These are phyloP conservation scores for Thinocorus orbignyianus DNA, from an alignment of 2,113 vertebrate species.

Conservation along the genomic window DNA sequence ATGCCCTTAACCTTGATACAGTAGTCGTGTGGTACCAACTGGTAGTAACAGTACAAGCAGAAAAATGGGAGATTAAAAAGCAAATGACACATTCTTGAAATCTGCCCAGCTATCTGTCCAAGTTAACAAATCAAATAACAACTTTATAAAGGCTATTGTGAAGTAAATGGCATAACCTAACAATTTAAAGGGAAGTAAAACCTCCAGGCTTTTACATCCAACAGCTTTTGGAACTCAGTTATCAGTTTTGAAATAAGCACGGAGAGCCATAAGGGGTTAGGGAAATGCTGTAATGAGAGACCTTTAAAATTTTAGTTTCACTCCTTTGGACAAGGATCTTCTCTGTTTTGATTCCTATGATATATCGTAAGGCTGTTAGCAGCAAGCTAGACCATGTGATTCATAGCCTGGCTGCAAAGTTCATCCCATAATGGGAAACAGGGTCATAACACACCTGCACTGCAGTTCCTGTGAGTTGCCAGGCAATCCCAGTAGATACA, in stretches of 20 bases:
- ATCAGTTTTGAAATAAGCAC: background rate
- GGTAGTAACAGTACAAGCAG: background rate
- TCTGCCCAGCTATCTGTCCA: background rate
- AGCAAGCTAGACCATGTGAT: background rate
- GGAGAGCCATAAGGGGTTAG: background rate
- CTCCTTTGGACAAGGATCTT: background rate
- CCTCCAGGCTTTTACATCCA: background rate
- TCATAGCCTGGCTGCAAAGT: background rate
- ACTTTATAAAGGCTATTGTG: background rate
- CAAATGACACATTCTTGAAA: background rate
- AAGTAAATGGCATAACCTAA: background rate
- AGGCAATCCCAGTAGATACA: background rate
- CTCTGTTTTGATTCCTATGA: background rate
- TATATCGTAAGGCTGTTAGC: too few species aligned
- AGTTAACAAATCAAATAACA: background rate
- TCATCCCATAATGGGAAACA: background rate
- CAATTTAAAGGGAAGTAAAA: background rate
- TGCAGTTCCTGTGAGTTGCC: background rate
- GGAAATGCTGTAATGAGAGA: background rate
- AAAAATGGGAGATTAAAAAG: background rate
- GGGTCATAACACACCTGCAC: background rate
- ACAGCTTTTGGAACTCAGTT: background rate
- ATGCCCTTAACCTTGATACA: background rate
- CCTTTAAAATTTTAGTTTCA: background rate
- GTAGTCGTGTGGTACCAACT: background rate